Evolutionary conservation across 2,113 vertebrate species (phyloP).

Genomic region (Emberiza fucata): DNA sequence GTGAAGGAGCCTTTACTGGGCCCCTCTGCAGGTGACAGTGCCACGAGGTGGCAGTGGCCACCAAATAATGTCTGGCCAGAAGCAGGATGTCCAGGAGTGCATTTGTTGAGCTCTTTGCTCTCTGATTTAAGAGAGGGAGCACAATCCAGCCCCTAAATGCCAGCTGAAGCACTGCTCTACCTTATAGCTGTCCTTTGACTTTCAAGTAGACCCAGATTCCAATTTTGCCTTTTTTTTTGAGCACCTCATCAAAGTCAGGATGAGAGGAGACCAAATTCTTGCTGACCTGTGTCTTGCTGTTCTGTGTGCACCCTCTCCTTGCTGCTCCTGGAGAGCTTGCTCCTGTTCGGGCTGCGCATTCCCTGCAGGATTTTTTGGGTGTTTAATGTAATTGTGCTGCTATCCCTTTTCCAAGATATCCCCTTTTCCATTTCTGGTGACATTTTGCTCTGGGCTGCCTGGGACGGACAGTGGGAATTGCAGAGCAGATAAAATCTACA

Average conservation of each 20-base stretch:
- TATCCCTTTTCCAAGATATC: not conserved
- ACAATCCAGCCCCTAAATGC: not conserved
- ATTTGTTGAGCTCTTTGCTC: not conserved
- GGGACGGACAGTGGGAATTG: not conserved
- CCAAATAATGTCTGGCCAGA: not conserved
- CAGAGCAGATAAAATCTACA: not conserved
- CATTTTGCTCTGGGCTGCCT: not conserved
- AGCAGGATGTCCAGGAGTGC: not conserved
- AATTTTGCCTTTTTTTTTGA: not conserved
- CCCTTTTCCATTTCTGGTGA: not conserved
- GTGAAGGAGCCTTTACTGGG: not conserved
- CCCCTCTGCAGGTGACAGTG: not conserved
- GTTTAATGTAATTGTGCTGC: not conserved
- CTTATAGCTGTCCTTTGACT: not conserved
- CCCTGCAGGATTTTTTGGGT: not conserved
- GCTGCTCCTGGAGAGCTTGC: accelerated
- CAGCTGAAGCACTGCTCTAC: not conserved
- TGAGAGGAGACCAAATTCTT: not conserved
- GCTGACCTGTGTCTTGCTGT: not conserved
- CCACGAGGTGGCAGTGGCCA: conserved; percentile 26
- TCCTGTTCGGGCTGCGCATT: not conserved
- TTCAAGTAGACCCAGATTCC: not conserved
- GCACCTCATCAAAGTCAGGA: not conserved
- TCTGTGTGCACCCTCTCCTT: not conserved
- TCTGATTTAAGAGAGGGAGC: not conserved